Conservation (phyloP, 2,113 vertebrate species). For the Dicentrarchus labrax region DNA sequence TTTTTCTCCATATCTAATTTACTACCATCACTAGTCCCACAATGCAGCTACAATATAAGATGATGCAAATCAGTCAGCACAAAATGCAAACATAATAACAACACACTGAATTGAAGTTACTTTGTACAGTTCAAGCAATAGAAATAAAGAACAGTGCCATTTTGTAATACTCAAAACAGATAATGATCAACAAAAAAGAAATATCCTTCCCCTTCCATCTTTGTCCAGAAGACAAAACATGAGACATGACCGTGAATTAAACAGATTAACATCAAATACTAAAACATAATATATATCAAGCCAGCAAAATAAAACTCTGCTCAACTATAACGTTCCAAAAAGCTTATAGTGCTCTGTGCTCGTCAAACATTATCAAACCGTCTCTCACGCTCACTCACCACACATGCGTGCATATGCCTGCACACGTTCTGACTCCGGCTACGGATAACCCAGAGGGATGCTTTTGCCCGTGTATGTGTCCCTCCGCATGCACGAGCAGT, state of each 20-base stretch:
- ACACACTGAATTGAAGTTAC: conserved; percentile 32
- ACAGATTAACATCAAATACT: conserved; percentile 8
- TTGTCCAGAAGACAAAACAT: conserved; percentile 11
- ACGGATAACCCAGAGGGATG: conserved; percentile 54
- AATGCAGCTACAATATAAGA: conserved; percentile 5
- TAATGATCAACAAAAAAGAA: not conserved
- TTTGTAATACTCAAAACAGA: not conserved
- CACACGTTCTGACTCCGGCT: conserved; percentile 55
- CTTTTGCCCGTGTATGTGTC: conserved; percentile 53
- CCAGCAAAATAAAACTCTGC: not conserved
- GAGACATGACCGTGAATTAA: conserved; percentile 4
- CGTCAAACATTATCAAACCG: not conserved
- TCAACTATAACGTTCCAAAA: not conserved
- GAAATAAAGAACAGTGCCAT: not conserved
- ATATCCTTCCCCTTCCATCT: conserved; percentile 24
- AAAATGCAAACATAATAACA: not conserved
- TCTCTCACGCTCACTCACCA: conserved; percentile 61
- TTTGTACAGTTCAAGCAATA: not conserved
- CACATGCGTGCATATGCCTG: conserved; percentile 60
- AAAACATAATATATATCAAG: conserved; percentile 1
- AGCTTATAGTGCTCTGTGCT: conserved; percentile 1
- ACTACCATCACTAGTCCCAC: conserved; percentile 10
- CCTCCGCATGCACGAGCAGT: conserved; percentile 53
- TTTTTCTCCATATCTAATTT: conserved; percentile 23
- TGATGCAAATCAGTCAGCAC: conserved; percentile 33